These are phyloP conservation scores for Acrossocheilus fasciatus DNA, from an alignment of 2,797 vertebrate genomes.

Conservation along the genomic window DNA sequence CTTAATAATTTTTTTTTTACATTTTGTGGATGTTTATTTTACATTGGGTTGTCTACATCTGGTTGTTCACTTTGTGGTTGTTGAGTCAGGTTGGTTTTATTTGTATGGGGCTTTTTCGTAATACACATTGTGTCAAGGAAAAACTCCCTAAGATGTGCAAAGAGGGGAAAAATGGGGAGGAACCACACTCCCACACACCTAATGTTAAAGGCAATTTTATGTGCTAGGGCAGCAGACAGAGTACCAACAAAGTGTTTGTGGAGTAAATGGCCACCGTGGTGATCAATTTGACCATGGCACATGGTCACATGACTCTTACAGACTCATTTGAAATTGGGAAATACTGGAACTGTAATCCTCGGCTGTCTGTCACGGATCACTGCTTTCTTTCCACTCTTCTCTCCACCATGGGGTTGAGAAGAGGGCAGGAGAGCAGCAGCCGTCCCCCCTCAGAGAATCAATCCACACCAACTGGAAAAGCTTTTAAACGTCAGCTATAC, in stretches of 20 bases:
- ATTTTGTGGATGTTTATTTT: background rate
- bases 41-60: background rate
- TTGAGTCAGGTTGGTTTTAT: background rate
- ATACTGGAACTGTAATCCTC: slow-evolving; percentile 17
- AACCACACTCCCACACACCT: background rate
- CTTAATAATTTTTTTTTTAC: no score
- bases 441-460: slow-evolving; percentile 32
- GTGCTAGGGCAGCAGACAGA: slow-evolving; percentile 9
- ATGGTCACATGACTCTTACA: background rate
- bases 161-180: background rate
- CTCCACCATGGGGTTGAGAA: slow-evolving; percentile 20
- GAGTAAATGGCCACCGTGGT: background rate
- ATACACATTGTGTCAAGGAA: background rate
- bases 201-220: background rate
- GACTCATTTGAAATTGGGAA: slow-evolving; percentile 41
- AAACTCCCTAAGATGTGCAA: background rate
- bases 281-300: slow-evolving; percentile 22
- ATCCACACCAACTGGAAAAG: slow-evolving; percentile 51
- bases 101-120: background rate
- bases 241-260: background rate
- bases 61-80: background rate
- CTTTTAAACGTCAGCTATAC: slow-evolving; percentile 17
- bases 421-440: slow-evolving; percentile 20
- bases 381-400: slow-evolving; percentile 34
- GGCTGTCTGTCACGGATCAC: slow-evolving; percentile 29